These are phyloP conservation scores for Furnarius figulus DNA, from an alignment of 2,113 vertebrate species.

Conservation along the genomic window DNA sequence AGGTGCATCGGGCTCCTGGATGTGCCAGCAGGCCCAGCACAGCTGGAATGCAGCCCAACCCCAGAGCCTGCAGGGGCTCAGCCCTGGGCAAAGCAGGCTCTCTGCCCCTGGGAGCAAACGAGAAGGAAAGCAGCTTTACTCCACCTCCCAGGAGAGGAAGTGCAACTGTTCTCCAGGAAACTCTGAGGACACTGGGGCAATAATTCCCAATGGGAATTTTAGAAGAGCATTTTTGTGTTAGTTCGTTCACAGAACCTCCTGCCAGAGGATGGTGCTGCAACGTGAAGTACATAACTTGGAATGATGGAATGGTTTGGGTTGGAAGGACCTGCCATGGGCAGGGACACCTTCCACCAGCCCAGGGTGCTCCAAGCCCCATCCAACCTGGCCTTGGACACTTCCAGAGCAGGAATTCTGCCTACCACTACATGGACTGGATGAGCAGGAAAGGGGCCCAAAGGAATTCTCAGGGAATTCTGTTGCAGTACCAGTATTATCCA, in stretches of 20 bases:
- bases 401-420: neutral
- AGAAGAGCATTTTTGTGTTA: neutral
- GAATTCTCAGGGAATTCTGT: neutral
- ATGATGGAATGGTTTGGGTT: neutral
- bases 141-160: neutral
- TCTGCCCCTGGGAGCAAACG: neutral
- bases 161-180: neutral
- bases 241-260: neutral
- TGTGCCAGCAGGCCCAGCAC: neutral
- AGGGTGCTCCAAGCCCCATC: neutral
- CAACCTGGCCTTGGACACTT: neutral
- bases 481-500: accelerated
- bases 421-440: no score
- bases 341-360: neutral
- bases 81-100: neutral
- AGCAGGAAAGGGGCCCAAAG: neutral
- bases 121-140: neutral
- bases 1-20: neutral
- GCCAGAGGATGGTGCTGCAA: neutral
- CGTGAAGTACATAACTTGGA: neutral
- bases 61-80: neutral
- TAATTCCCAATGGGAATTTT: neutral
- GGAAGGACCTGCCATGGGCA: neutral
- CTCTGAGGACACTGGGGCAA: neutral
- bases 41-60: neutral